Conservation (phyloP, 2,113 vertebrate species). For the Microtus richardsoni region DNA sequence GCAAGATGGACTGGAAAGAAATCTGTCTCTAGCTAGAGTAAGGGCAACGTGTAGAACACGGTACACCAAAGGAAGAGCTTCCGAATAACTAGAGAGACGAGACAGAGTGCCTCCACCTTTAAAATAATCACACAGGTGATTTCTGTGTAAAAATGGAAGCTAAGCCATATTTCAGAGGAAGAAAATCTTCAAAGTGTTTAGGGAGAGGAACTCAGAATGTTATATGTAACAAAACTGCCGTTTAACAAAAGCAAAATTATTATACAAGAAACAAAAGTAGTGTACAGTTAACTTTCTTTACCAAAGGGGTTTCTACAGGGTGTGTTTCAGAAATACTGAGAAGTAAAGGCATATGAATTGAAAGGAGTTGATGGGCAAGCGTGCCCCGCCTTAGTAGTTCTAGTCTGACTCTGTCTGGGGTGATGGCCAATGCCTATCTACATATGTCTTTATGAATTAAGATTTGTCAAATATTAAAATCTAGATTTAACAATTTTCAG, state of each 20-base stretch:
- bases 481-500: background rate
- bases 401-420: background rate
- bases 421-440: background rate
- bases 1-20: background rate
- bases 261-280: background rate
- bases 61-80: background rate
- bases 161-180: background rate
- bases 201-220: background rate
- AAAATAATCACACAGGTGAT: background rate
- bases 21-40: background rate
- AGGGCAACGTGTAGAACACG: background rate
- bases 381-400: background rate
- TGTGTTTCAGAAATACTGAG: background rate
- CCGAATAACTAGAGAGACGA: background rate
- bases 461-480: slow-evolving; percentile 10
- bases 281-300: background rate
- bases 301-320: background rate
- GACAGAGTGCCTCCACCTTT: background rate
- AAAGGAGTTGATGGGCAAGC: no score
- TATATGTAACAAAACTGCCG: background rate
- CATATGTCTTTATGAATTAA: background rate
- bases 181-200: background rate
- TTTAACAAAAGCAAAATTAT: background rate
- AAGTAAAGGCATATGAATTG: background rate
- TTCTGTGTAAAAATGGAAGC: background rate